A percentile compares a stretch with the other conserved stretches of the same genome.
Evolutionary conservation across 2,888 invertebrate genomes (phyloP).

Genomic region (Marasmarcha lunaedactyla): DNA sequence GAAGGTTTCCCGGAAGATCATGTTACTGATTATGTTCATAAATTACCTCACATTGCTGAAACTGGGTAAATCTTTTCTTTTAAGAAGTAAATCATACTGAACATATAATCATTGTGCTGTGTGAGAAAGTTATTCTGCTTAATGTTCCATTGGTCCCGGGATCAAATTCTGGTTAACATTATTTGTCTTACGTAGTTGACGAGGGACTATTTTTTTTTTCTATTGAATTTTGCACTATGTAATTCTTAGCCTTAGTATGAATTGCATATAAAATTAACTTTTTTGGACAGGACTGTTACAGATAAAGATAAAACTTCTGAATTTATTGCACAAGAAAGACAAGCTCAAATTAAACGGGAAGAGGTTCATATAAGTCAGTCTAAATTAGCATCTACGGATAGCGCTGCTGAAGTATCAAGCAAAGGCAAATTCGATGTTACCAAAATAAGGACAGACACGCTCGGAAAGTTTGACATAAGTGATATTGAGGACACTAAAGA

Average conservation of each 20-base stretch:
- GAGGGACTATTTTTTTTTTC: too few relatives aligned
- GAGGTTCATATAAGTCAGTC: constrained; percentile 11
- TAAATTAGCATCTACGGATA: constrained; percentile 8
- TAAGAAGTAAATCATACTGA: too few relatives aligned
- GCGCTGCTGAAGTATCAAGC: constrained; percentile 3
- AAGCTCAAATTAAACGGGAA: constrained; percentile 47
- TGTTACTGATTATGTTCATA: constrained; percentile 53
- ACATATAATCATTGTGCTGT: not conserved
- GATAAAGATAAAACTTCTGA: constrained; percentile 39
- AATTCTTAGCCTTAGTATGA: too few relatives aligned
- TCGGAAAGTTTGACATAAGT: constrained; percentile 44
- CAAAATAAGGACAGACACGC: constrained; percentile 52
- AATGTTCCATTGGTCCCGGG: too few relatives aligned
- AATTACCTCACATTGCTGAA: constrained; percentile 60
- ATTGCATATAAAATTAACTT: constrained; percentile 3
- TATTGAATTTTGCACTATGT: too few relatives aligned
- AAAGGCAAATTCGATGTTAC: constrained; percentile 45
- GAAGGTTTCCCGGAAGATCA: constrained; percentile 66
- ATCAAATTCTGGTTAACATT: too few relatives aligned
- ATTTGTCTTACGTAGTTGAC: too few relatives aligned
- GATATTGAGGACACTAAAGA: constrained; percentile 27
- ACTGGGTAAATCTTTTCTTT: constrained; percentile 35
- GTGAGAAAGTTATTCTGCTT: too few relatives aligned
- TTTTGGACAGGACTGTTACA: constrained; percentile 27
- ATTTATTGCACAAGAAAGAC: constrained; percentile 45